These are phyloP conservation scores for Notodonta ziczac DNA, from an alignment of 2,888 invertebrate genomes.

Conservation along the genomic window DNA sequence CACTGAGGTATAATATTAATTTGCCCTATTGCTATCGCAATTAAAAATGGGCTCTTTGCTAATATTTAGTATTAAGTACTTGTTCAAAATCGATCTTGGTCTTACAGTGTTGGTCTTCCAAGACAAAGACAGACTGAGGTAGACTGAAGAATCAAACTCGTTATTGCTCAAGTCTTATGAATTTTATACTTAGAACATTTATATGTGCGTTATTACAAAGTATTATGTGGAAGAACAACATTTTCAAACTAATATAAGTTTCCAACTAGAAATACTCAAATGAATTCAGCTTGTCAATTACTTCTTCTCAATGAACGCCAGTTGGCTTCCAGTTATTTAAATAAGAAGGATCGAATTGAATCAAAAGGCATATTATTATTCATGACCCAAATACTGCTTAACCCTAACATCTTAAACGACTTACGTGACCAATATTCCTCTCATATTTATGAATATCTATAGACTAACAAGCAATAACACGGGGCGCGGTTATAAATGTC, in stretches of 20 bases:
- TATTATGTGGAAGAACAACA: too few species aligned
- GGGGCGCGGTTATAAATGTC: constrained; percentile 48
- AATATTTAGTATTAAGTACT: too few species aligned
- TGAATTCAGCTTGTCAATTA: not conserved
- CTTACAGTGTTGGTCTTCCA: too few species aligned
- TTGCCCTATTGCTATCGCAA: not conserved
- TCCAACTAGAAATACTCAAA: too few species aligned
- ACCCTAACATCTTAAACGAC: constrained; percentile 26
- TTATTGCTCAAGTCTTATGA: too few species aligned
- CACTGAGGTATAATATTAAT: not conserved
- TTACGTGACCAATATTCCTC: constrained; percentile 36
- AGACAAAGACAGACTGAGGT: too few species aligned
- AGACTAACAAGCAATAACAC: constrained; percentile 43
- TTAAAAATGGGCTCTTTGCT: too few species aligned
- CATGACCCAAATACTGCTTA: not conserved
- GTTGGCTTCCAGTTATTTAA: not conserved
- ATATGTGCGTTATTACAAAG: too few species aligned
- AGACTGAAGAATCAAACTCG: too few species aligned
- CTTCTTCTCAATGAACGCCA: not conserved
- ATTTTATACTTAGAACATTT: too few species aligned
- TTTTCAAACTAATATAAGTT: too few species aligned
- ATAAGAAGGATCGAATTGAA: not conserved
- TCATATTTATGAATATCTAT: constrained; percentile 44
- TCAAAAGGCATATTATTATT: not conserved
- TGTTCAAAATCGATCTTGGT: too few species aligned